Evolutionary conservation across 2,888 invertebrate species (phyloP).

Genomic region (Deroplatys truncata): DNA sequence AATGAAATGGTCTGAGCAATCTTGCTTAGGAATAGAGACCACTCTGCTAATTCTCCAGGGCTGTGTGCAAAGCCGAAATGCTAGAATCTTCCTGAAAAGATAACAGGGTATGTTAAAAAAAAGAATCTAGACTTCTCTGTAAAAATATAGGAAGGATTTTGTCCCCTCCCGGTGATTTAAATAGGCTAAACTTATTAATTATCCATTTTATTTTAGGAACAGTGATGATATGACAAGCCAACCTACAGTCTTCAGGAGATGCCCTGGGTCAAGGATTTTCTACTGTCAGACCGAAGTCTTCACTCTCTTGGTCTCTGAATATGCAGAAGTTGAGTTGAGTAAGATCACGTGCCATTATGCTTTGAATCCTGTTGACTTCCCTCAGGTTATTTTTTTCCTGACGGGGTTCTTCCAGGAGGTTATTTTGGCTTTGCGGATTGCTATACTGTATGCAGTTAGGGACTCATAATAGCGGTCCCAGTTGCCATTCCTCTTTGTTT

Average conservation of each 20-base stretch:
- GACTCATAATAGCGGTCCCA: not conserved
- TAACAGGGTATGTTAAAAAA: not conserved
- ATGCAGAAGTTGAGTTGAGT: not conserved
- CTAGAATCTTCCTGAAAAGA: not conserved
- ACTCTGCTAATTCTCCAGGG: slow-evolving; percentile 5
- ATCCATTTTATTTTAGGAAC: not conserved
- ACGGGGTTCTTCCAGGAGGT: not conserved
- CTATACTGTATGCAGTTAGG: not conserved
- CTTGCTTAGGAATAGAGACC: slow-evolving; percentile 31
- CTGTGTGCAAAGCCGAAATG: not conserved
- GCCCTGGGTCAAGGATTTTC: no score
- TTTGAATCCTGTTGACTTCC: not conserved
- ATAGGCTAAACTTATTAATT: not conserved
- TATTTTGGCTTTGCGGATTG: not conserved
- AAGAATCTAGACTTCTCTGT: not conserved
- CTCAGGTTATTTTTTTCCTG: not conserved
- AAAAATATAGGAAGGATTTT: not conserved
- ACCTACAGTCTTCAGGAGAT: not conserved
- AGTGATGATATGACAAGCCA: not conserved
- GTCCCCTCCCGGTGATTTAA: slow-evolving; percentile 4
- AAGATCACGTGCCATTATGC: not conserved
- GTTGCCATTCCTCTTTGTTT: not conserved
- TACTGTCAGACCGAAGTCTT: no score
- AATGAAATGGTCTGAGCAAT: slow-evolving; percentile 20
- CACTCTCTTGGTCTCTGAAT: no score